Evolutionary conservation across 2,113 vertebrate species (phyloP).

Genomic region (Etia nguti): DNA sequence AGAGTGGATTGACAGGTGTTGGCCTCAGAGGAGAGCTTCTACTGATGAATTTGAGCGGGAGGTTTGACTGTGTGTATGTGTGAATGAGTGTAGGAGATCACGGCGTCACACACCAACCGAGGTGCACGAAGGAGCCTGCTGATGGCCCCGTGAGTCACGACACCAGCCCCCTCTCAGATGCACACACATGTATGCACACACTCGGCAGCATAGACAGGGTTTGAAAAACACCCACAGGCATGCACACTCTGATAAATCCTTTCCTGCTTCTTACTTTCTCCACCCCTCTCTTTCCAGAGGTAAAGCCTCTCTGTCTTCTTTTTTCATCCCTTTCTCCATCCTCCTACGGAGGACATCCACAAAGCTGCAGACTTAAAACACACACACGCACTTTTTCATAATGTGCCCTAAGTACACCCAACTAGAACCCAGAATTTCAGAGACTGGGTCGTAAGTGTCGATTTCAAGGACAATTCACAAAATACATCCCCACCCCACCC

Average conservation of each 20-base stretch:
- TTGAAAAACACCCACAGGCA: conserved; percentile 26
- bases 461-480: neutral
- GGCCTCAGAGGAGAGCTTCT: conserved; percentile 17
- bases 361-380: neutral
- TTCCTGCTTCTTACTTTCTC: neutral
- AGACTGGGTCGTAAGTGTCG: neutral
- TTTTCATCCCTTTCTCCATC: neutral
- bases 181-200: neutral
- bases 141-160: conserved; percentile 49
- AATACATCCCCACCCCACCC: neutral
- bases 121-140: conserved; percentile 10
- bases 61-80: neutral
- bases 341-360: conserved; percentile 1
- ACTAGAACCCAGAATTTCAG: neutral
- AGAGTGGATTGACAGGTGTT: conserved; percentile 40
- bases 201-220: neutral
- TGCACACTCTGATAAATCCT: neutral
- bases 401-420: neutral
- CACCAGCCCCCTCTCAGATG: neutral
- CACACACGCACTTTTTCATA: neutral
- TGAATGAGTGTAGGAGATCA: neutral
- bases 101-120: neutral
- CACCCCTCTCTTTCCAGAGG: neutral
- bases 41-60: conserved; percentile 21
- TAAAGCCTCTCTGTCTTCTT: neutral